Conservation (phyloP, 2,113 vertebrate species). For the Sapayoa aenigma region DNA sequence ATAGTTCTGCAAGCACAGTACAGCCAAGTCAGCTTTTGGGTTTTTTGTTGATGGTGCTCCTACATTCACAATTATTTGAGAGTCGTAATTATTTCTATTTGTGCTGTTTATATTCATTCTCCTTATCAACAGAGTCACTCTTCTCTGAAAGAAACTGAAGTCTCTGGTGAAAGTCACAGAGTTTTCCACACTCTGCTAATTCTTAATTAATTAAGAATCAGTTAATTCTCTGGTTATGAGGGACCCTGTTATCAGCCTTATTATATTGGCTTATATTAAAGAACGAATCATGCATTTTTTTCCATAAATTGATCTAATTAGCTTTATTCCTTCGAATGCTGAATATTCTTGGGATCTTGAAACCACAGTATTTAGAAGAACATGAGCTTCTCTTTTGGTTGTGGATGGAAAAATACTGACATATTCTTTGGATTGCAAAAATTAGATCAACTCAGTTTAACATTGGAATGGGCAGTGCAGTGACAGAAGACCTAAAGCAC, state of each 20-base stretch:
- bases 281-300: neutral
- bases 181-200: neutral
- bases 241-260: neutral
- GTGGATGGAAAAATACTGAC: neutral
- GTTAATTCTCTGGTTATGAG: neutral
- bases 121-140: neutral
- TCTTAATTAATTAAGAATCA: neutral
- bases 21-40: neutral
- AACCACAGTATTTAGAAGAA: neutral
- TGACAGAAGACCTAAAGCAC: neutral
- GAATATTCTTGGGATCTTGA: neutral
- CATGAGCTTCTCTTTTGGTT: neutral
- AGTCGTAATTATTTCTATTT: neutral
- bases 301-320: neutral
- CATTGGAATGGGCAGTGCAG: neutral
- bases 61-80: neutral
- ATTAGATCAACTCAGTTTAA: neutral
- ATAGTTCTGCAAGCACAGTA: neutral
- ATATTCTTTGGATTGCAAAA: neutral
- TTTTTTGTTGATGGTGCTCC: neutral
- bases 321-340: neutral
- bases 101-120: neutral
- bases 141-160: neutral
- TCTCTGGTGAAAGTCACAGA: neutral
- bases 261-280: neutral